Conservation (phyloP, 23 tunicate genomes). For the Botrylloides violaceus region DNA sequence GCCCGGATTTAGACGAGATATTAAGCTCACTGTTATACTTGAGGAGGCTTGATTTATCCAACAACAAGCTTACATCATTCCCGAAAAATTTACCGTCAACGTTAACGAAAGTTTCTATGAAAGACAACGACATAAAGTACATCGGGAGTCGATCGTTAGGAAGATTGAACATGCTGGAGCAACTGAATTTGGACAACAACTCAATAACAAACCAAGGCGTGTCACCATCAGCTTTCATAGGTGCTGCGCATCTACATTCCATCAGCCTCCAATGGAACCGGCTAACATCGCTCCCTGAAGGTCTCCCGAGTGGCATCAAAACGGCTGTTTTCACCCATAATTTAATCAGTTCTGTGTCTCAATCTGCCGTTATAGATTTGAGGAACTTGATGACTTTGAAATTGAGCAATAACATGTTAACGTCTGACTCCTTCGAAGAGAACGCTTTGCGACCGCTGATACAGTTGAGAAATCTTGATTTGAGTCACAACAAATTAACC, state of each 20-base stretch:
- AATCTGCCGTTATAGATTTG: not conserved
- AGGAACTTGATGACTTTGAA: constrained; percentile 4
- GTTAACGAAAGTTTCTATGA: constrained; percentile 15
- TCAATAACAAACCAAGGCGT: constrained; percentile 67
- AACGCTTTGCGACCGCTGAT: constrained; percentile 7
- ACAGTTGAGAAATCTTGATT: not conserved
- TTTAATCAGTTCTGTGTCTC: constrained; percentile 7
- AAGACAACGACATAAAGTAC: constrained; percentile 10
- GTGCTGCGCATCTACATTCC: constrained; percentile 9
- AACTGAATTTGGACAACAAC: constrained; percentile 54
- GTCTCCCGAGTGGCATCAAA: constrained; percentile 7
- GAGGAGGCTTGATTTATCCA: constrained; percentile 20
- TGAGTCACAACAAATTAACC: constrained; percentile 20
- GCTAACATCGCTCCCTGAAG: constrained; percentile 20
- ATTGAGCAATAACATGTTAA: not conserved
- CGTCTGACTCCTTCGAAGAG: not conserved
- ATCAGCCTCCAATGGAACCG: constrained; percentile 15
- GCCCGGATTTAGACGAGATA: constrained; percentile 25
- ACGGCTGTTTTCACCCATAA: constrained; percentile 7
- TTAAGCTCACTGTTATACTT: constrained; percentile 5
- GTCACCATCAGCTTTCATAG: constrained; percentile 37
- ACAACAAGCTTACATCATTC: constrained; percentile 22
- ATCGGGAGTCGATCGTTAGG: constrained; percentile 11
- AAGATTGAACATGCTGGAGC: constrained; percentile 10
- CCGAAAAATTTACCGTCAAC: constrained; percentile 16